Conservation (phyloP, 2,113 vertebrate species). For the Eurypyga helias region DNA sequence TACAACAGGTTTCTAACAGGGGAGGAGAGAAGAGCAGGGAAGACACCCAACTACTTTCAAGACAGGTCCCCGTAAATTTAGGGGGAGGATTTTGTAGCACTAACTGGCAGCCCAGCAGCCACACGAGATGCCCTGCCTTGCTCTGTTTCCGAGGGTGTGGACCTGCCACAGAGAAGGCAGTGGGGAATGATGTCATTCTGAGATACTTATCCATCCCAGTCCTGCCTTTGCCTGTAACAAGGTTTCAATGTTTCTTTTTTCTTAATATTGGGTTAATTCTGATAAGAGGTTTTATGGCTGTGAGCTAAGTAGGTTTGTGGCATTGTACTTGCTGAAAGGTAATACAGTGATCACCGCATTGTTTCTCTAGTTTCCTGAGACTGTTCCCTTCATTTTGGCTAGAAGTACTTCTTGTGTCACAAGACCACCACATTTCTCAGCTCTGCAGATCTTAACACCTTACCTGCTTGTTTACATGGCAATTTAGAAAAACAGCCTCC, state of each 20-base stretch:
- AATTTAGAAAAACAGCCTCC: constrained; percentile 34
- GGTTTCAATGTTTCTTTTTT: not conserved
- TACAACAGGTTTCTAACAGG: not conserved
- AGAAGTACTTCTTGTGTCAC: not conserved
- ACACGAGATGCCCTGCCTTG: not conserved
- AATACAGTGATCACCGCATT: not conserved
- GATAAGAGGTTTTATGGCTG: constrained; percentile 2
- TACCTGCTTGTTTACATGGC: not conserved
- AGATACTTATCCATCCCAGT: not conserved
- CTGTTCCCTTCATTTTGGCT: not conserved
- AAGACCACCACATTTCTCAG: not conserved
- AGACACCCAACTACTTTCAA: not conserved
- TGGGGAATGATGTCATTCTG: not conserved
- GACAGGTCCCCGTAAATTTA: not conserved
- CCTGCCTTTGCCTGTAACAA: not conserved
- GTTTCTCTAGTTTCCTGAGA: not conserved
- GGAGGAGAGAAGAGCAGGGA: not conserved
- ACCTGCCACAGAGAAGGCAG: not conserved
- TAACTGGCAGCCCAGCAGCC: not conserved
- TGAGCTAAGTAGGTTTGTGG: not conserved
- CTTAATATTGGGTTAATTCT: not conserved
- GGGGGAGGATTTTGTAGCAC: not conserved
- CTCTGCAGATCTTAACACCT: not conserved
- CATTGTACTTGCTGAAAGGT: not conserved
- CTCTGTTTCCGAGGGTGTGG: not conserved